These are phyloP conservation scores for Parnassius smintheus DNA, from an alignment of 2,888 invertebrate species.

Conservation along the genomic window DNA sequence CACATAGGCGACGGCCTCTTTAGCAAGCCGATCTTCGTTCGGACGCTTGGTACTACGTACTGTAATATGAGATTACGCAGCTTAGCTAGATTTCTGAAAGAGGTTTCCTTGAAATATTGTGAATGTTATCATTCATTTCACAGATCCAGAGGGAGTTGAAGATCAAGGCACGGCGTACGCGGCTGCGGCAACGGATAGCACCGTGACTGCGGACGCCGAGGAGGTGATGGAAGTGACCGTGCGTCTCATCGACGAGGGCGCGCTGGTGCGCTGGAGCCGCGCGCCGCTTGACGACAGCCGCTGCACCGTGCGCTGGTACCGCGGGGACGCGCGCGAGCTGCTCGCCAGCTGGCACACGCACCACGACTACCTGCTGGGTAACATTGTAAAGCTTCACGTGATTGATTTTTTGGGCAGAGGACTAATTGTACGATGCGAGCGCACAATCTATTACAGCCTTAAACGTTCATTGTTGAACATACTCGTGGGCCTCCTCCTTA, in stretches of 20 bases:
- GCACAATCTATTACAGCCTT: background rate
- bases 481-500: too few species aligned
- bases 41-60: constrained; percentile 79
- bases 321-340: constrained; percentile 80
- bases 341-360: constrained; percentile 86
- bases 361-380: constrained; percentile 84
- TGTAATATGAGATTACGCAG: too few species aligned
- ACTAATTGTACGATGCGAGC: too few species aligned
- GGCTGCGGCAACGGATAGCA: constrained; percentile 50
- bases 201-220: constrained; percentile 50
- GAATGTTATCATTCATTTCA: constrained; percentile 3
- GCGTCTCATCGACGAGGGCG: constrained; percentile 86
- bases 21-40: constrained; percentile 89
- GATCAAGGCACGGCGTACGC: constrained; percentile 38
- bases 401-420: too few species aligned
- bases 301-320: constrained; percentile 87
- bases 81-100: too few species aligned
- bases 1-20: constrained; percentile 93
- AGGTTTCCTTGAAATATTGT: background rate
- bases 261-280: constrained; percentile 89
- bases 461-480: background rate
- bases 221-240: constrained; percentile 84
- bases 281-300: constrained; percentile 78
- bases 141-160: constrained; percentile 37
- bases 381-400: constrained; percentile 21